Evolutionary conservation across 1,140 invertebrate genomes (phyloP).

Genomic region (Cepaea nemoralis): DNA sequence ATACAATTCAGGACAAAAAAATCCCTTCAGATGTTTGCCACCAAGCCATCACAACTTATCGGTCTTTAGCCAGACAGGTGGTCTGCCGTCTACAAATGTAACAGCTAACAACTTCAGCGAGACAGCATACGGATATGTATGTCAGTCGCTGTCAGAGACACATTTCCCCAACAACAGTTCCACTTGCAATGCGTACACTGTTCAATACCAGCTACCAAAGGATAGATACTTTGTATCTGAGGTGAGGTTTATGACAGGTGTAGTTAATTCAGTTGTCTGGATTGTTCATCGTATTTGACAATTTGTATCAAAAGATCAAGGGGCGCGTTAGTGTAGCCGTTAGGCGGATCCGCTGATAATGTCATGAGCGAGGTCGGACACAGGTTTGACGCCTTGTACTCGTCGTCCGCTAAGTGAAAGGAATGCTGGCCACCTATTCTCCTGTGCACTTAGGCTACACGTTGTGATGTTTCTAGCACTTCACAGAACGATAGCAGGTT

Average conservation of each 20-base stretch:
- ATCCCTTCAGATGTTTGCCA: background rate
- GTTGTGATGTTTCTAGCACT: too few relatives aligned
- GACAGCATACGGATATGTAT: background rate
- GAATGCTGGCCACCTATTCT: too few relatives aligned
- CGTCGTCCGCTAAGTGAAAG: too few relatives aligned
- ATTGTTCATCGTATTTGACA: too few relatives aligned
- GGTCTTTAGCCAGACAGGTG: background rate
- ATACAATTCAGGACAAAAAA: background rate
- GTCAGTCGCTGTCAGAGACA: background rate
- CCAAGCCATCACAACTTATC: background rate
- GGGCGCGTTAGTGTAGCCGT: too few relatives aligned
- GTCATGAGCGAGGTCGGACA: too few relatives aligned
- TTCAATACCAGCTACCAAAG: constrained; percentile 14
- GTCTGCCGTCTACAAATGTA: background rate
- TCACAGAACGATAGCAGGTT: too few relatives aligned
- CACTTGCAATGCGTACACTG: constrained; percentile 1
- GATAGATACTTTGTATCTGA: constrained; percentile 15
- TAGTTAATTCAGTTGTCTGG: too few relatives aligned
- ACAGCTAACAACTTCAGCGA: background rate
- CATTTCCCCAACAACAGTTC: background rate
- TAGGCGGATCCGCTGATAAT: too few relatives aligned
- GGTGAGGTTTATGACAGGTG: background rate
- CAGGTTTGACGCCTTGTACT: too few relatives aligned
- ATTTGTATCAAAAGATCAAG: too few relatives aligned
- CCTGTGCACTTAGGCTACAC: too few relatives aligned